phyloP scores from a whole-genome alignment of 2,113 vertebrate species.

The Lepus americanus region DNA sequence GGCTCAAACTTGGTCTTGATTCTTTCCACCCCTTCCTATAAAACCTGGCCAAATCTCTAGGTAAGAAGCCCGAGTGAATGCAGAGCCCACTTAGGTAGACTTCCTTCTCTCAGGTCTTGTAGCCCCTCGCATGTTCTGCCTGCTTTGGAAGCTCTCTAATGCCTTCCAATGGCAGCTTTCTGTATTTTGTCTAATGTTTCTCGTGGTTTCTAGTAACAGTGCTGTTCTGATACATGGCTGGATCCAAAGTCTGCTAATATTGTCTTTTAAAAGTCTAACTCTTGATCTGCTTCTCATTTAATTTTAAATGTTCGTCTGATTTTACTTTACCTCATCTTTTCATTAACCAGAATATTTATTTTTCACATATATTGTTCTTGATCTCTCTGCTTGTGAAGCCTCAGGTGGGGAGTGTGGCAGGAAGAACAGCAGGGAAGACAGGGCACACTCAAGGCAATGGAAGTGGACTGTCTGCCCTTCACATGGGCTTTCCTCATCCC shows the following conservation, averaged over 20 bases:
- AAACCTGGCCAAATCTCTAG: neutral
- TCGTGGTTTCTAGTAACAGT: constrained; percentile 3
- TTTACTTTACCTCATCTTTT: constrained; percentile 29
- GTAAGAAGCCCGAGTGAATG: neutral
- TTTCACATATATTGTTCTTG: constrained; percentile 4
- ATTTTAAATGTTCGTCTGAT: constrained; percentile 36
- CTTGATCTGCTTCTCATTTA: constrained; percentile 32
- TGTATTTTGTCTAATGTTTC: neutral
- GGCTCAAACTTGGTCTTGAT: neutral
- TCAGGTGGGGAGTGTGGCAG: neutral
- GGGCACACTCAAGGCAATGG: neutral
- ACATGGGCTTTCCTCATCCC: neutral
- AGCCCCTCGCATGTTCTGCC: neutral
- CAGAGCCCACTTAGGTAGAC: neutral
- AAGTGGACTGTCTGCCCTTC: neutral
- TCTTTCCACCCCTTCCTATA: neutral
- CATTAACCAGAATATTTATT: neutral
- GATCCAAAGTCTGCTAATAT: neutral
- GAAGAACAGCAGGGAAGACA: neutral
- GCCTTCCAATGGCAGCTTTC: constrained; percentile 25
- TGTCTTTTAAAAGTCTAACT: constrained; percentile 53
- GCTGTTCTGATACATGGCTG: neutral
- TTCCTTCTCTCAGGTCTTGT: neutral
- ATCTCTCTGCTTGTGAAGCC: neutral
- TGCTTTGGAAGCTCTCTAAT: neutral